Percentiles rank a stretch among this genome's conserved stretches.
Conservation (phyloP, 2,113 vertebrate genomes). For the Reinhardtius hippoglossoides region DNA sequence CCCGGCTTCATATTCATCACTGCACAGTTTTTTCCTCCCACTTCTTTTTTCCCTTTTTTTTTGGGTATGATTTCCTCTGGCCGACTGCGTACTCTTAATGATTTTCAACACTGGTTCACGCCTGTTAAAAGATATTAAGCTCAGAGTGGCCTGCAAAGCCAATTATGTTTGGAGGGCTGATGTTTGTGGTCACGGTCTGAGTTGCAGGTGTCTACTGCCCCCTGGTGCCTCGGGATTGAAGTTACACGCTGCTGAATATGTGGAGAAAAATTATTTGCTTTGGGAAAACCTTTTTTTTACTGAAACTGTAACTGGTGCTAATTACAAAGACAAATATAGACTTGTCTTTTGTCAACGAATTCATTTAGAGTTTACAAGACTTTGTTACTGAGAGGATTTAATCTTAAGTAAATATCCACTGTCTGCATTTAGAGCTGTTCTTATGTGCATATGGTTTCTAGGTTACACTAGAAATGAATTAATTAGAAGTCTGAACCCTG, state of each 20-base stretch:
- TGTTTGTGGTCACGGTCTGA: conserved; percentile 41
- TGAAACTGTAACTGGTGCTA: not conserved
- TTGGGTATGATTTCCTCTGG: conserved; percentile 67
- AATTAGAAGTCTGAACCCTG: not conserved
- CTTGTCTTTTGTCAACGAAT: not conserved
- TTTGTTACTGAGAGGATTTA: not conserved
- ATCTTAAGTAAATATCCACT: not conserved
- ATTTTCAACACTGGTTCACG: conserved; percentile 81
- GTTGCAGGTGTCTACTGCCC: conserved; percentile 79
- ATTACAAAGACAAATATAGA: not conserved
- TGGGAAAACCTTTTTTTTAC: not conserved
- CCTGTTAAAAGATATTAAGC: conserved; percentile 81
- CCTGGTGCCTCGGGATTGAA: conserved; percentile 59
- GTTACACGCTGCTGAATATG: conserved; percentile 37
- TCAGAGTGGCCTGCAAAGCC: conserved; percentile 76
- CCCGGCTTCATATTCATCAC: conserved; percentile 76
- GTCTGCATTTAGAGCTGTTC: not conserved
- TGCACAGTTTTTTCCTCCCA: not conserved
- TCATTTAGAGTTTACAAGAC: too few relatives aligned
- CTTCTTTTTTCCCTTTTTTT: not conserved
- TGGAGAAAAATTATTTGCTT: not conserved
- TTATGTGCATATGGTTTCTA: not conserved
- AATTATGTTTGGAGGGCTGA: conserved; percentile 66
- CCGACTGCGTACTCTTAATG: conserved; percentile 75
- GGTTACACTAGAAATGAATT: conserved; percentile 1